phyloP scores from a whole-genome alignment of 2,113 vertebrate species.

The Theropithecus gelada region DNA sequence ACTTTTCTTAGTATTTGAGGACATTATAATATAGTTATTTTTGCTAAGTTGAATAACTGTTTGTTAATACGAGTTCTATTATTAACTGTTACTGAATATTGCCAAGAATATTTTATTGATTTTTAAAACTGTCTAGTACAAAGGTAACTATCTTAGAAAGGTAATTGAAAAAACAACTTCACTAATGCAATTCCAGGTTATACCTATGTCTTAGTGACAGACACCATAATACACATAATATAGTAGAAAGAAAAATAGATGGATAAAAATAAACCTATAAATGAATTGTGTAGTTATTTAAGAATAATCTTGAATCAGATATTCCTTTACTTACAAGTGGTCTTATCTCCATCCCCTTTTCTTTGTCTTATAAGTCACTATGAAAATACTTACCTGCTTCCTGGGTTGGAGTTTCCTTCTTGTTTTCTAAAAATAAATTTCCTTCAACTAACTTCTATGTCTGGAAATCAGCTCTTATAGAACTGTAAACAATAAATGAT shows the following conservation, averaged over 20 bases:
- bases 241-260: constrained; percentile 24
- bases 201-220: constrained; percentile 54
- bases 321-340: constrained; percentile 1
- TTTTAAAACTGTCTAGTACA: constrained; percentile 59
- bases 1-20: not conserved
- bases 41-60: constrained; percentile 44
- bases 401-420: not conserved
- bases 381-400: not conserved
- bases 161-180: constrained; percentile 61
- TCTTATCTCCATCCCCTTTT: not conserved
- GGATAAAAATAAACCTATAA: constrained; percentile 31
- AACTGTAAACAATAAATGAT: constrained; percentile 1
- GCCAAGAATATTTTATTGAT: constrained; percentile 51
- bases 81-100: constrained; percentile 47
- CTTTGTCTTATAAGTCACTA: constrained; percentile 22
- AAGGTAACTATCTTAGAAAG: constrained; percentile 54
- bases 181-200: constrained; percentile 45
- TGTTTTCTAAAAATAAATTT: constrained; percentile 40
- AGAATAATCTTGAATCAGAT: constrained; percentile 31
- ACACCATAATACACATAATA: constrained; percentile 31
- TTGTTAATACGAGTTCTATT: constrained; percentile 36
- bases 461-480: not conserved
- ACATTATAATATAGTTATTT: constrained; percentile 28
- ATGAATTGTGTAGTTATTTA: constrained; percentile 46
- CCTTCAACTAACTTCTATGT: constrained; percentile 18